Evolutionary conservation across 1,140 invertebrate species (phyloP).

Genomic region (Procambarus virginalis): DNA sequence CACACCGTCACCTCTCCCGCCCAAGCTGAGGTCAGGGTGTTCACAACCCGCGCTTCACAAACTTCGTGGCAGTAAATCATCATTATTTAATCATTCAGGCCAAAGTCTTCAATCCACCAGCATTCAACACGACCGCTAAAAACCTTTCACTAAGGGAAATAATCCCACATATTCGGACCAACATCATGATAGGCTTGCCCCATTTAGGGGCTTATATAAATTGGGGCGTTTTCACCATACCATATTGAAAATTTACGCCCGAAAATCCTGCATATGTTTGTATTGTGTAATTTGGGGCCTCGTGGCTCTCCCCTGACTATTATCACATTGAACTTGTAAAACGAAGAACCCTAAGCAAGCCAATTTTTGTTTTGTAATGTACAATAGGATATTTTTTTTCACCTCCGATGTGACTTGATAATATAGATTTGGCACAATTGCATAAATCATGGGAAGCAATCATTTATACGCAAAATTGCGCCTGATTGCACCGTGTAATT

Average conservation of each 20-base stretch:
- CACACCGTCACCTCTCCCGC: no score
- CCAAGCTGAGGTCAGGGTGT: no score
- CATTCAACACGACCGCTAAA: background rate
- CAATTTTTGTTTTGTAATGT: background rate
- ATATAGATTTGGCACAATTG: slow-evolving; percentile 26
- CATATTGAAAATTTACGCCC: background rate
- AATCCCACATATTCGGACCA: no score
- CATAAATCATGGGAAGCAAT: slow-evolving; percentile 18
- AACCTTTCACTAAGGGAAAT: background rate
- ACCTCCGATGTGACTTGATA: no score
- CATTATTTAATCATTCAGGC: background rate
- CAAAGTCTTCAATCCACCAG: background rate
- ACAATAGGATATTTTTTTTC: background rate
- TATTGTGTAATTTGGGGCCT: background rate
- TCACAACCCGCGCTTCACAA: no score
- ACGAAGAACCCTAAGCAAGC: background rate
- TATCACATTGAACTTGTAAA: background rate
- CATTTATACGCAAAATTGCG: slow-evolving; percentile 48
- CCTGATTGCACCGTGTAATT: slow-evolving; percentile 37
- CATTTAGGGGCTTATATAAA: background rate
- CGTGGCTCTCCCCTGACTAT: background rate
- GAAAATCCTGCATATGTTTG: background rate
- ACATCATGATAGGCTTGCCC: no score
- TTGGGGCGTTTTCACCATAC: background rate
- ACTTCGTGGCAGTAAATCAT: background rate